Conservation (phyloP, 2,888 invertebrate genomes). For the Papilio demoleus region DNA sequence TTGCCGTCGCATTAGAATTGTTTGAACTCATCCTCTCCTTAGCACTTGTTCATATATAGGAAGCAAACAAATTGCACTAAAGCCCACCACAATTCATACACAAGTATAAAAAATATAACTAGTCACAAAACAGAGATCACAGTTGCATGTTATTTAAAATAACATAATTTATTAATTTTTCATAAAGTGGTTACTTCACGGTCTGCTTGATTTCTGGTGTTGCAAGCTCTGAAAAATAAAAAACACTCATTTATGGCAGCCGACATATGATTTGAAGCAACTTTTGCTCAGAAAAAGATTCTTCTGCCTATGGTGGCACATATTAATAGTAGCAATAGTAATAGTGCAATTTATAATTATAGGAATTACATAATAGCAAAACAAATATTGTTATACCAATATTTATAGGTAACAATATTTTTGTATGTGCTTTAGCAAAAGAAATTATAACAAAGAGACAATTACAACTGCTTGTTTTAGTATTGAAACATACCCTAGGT, state of each 20-base stretch:
- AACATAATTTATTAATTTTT: conserved; percentile 54
- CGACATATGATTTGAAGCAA: background rate
- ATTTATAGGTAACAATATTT: too few relatives aligned
- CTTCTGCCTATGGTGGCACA: background rate
- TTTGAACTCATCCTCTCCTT: conserved; percentile 61
- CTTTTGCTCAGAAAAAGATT: background rate
- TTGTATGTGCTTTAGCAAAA: too few relatives aligned
- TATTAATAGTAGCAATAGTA: too few relatives aligned
- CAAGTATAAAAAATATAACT: conserved; percentile 56
- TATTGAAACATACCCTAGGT: too few relatives aligned
- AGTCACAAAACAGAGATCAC: conserved; percentile 69
- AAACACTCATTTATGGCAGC: conserved; percentile 38
- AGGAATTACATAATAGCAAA: too few relatives aligned
- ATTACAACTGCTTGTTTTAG: too few relatives aligned
- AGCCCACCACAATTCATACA: conserved; percentile 51
- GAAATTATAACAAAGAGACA: too few relatives aligned
- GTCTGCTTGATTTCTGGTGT: conserved; percentile 44
- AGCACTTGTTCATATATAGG: conserved; percentile 43
- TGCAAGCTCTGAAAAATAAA: conserved; percentile 64
- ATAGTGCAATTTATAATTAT: too few relatives aligned
- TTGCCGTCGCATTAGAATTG: conserved; percentile 52
- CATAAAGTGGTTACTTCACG: conserved; percentile 51
- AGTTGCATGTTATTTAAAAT: conserved; percentile 61
- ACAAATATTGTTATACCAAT: too few relatives aligned
- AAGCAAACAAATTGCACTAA: conserved; percentile 55